phyloP scores from a whole-genome alignment of 2,797 vertebrate genomes.

The Sternotherus odoratus region DNA sequence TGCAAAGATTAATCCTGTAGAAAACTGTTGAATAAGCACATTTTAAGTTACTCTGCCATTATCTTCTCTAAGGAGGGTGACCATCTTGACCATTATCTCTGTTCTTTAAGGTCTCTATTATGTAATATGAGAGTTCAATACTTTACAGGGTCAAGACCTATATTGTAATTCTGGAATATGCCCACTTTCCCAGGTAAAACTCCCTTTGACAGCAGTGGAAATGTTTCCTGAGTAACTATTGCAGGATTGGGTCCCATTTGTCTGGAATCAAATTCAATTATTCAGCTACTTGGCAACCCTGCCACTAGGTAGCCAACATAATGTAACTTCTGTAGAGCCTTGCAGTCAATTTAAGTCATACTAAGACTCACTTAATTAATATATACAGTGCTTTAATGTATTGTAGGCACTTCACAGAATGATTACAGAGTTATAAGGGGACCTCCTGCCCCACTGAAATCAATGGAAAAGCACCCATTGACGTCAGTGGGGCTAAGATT shows the following conservation, averaged over 20 bases:
- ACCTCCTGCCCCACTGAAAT: not conserved
- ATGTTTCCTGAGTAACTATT: not conserved
- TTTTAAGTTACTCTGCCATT: conserved; percentile 55
- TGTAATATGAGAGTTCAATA: not conserved
- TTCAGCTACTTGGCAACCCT: not conserved
- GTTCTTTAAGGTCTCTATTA: conserved; percentile 19
- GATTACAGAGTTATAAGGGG: not conserved
- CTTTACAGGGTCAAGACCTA: not conserved
- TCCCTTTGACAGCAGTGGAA: not conserved
- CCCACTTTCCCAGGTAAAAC: not conserved
- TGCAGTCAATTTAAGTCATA: not conserved
- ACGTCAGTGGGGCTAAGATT: not conserved
- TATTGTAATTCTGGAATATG: not conserved
- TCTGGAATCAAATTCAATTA: not conserved
- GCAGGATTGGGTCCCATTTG: not conserved
- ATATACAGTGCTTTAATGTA: not conserved
- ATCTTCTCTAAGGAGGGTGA: conserved; percentile 29
- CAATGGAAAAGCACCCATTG: conserved; percentile 2
- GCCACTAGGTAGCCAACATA: fast-evolving
- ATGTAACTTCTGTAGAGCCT: not conserved
- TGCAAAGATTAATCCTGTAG: conserved; percentile 37
- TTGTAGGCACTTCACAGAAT: not conserved
- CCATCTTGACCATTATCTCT: conserved; percentile 12
- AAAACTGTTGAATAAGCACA: conserved; percentile 52
- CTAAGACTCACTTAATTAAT: not conserved